These are phyloP conservation scores for Sycophaga agraensis DNA, from an alignment of 1,140 invertebrate genomes.

Conservation along the genomic window DNA sequence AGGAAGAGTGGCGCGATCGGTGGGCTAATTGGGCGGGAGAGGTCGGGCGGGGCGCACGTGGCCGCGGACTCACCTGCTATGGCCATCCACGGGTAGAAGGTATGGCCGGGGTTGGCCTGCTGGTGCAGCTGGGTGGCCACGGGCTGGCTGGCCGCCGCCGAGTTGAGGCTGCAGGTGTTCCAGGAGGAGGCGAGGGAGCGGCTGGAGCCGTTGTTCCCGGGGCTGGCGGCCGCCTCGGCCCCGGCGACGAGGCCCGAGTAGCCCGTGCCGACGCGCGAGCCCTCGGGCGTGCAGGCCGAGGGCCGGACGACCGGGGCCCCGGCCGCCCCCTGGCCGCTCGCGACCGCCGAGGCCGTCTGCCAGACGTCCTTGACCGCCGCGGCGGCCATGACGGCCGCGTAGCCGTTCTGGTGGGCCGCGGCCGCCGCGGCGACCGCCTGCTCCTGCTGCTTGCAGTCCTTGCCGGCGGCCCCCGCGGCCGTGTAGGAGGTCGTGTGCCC, in stretches of 20 bases:
- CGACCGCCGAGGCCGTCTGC: slow-evolving; percentile 60
- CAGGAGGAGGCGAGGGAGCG: slow-evolving; percentile 70
- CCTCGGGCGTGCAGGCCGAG: slow-evolving; percentile 82
- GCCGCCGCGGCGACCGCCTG: slow-evolving; percentile 57
- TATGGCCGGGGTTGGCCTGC: slow-evolving; percentile 82
- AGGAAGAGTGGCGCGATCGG: too few species aligned
- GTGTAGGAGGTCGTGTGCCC: slow-evolving; percentile 62
- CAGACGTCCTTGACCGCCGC: slow-evolving; percentile 69
- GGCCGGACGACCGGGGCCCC: slow-evolving; percentile 71
- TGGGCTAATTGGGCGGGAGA: too few species aligned
- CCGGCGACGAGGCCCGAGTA: slow-evolving; percentile 69
- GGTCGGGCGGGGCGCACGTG: slow-evolving; percentile 5
- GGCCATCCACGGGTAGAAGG: slow-evolving; percentile 97
- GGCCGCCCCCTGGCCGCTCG: slow-evolving; percentile 62
- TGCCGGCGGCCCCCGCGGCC: slow-evolving; percentile 36
- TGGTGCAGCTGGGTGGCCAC: slow-evolving; percentile 82
- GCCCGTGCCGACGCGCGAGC: slow-evolving; percentile 64
- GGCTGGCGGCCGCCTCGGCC: slow-evolving; percentile 74
- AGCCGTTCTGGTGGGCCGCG: slow-evolving; percentile 68
- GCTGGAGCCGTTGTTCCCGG: slow-evolving; percentile 69
- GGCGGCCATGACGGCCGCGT: slow-evolving; percentile 66
- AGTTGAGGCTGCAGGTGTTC: slow-evolving; percentile 79
- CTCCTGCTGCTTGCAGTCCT: slow-evolving; percentile 67
- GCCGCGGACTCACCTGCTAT: slow-evolving; percentile 83
- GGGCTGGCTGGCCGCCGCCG: slow-evolving; percentile 70